Evolutionary conservation across 2,113 vertebrate genomes (phyloP).

Genomic region (Rhabdornis inornatus): DNA sequence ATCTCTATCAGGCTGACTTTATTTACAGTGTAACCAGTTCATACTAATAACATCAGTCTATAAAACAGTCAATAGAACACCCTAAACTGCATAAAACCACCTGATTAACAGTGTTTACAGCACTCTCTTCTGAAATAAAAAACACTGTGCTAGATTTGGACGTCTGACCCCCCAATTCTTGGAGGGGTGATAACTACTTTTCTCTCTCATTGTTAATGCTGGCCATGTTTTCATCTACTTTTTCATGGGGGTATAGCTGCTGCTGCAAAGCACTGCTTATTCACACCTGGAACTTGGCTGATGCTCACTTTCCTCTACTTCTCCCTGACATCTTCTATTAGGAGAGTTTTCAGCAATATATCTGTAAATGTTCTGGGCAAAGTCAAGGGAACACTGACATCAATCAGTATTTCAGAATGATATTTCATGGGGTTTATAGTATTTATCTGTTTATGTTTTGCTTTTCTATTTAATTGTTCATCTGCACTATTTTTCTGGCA

Average conservation of each 20-base stretch:
- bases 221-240: background rate
- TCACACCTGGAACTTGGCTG: background rate
- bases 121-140: slow-evolving; percentile 48
- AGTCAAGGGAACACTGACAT: background rate
- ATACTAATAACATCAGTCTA: background rate
- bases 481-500: slow-evolving; percentile 22
- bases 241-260: slow-evolving; percentile 45
- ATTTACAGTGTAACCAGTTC: slow-evolving; percentile 4
- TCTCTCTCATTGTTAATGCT: background rate
- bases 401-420: background rate
- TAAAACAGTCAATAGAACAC: slow-evolving; percentile 18
- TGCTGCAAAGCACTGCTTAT: background rate
- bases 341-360: background rate
- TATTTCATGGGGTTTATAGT: background rate
- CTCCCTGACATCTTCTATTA: background rate
- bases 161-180: slow-evolving; percentile 58
- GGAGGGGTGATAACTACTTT: slow-evolving; percentile 10
- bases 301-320: slow-evolving; percentile 28
- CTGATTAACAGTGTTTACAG: slow-evolving; percentile 57
- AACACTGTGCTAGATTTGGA: slow-evolving; percentile 18
- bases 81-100: background rate
- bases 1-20: background rate
- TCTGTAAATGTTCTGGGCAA: background rate
- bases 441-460: background rate
- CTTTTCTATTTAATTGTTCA: background rate